These are phyloP conservation scores for Stictocephala bisonia DNA, from an alignment of 2,888 invertebrate species.

Conservation along the genomic window DNA sequence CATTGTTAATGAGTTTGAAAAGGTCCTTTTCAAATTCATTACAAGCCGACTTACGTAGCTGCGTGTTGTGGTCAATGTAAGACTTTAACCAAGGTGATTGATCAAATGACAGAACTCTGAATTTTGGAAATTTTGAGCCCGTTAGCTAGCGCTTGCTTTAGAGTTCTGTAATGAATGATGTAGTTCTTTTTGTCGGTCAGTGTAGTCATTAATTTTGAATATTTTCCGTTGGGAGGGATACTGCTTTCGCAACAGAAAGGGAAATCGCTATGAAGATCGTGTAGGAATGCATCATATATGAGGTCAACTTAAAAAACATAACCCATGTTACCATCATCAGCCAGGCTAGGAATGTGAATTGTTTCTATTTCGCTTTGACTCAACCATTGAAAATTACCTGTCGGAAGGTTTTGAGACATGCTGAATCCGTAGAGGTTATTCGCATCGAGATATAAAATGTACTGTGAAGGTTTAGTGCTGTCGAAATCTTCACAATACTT, in stretches of 20 bases:
- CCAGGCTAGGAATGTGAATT: constrained; percentile 45
- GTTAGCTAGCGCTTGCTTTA: constrained; percentile 56
- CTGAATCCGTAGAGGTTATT: constrained; percentile 54
- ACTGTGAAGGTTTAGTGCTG: constrained; percentile 11
- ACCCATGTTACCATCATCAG: constrained; percentile 50
- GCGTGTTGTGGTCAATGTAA: constrained; percentile 56
- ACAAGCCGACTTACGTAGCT: constrained; percentile 53
- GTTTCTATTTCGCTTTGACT: constrained; percentile 48
- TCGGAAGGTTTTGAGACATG: constrained; percentile 58
- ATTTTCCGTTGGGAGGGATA: not conserved
- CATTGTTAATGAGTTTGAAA: constrained; percentile 23
- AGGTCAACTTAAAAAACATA: too few relatives aligned
- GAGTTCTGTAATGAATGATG: constrained; percentile 22
- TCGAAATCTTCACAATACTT: not conserved
- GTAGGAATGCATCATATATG: constrained; percentile 38
- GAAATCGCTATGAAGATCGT: too few relatives aligned
- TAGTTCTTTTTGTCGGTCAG: constrained; percentile 8
- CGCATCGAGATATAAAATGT: constrained; percentile 49
- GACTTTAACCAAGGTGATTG: constrained; percentile 60
- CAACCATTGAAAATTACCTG: constrained; percentile 60
- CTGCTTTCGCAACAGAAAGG: too few relatives aligned
- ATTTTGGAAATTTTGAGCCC: too few relatives aligned
- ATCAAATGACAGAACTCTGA: constrained; percentile 57
- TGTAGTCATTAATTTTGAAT: not conserved
- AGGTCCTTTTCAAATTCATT: constrained; percentile 62